A percentile compares a stretch with the other conserved stretches of the same genome.
Evolutionary conservation across 2,113 vertebrate species (phyloP).

Genomic region (Sinosuthora webbiana): DNA sequence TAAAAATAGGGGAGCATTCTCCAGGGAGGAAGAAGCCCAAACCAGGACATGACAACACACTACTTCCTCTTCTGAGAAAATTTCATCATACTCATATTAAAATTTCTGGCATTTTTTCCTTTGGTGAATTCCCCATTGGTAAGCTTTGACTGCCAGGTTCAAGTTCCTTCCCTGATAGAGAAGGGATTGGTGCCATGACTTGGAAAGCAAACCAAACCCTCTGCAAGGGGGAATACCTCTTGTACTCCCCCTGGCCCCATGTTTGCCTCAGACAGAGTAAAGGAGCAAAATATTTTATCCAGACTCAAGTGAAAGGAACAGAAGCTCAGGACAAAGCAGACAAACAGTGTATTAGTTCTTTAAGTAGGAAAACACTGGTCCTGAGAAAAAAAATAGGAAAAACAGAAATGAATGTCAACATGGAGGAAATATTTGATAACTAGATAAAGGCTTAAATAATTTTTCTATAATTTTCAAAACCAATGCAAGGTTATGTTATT

Average conservation of each 20-base stretch:
- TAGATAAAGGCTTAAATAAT: background rate
- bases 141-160: background rate
- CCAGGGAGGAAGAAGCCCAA: background rate
- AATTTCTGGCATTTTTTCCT: background rate
- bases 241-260: background rate
- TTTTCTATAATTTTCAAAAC: background rate
- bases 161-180: background rate
- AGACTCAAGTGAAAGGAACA: background rate
- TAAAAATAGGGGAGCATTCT: background rate
- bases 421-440: background rate
- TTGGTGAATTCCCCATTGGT: background rate
- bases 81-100: background rate
- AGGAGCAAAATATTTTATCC: background rate
- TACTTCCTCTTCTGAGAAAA: background rate
- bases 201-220: fast-evolving
- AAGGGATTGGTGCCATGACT: background rate
- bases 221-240: background rate
- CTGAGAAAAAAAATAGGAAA: background rate
- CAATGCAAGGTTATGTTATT: background rate
- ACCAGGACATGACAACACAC: background rate
- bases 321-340: background rate
- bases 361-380: background rate
- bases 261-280: background rate
- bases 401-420: background rate
- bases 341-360: background rate